phyloP scores from a whole-genome alignment of 1,140 invertebrate species.

The Chironomus striatipennis region DNA sequence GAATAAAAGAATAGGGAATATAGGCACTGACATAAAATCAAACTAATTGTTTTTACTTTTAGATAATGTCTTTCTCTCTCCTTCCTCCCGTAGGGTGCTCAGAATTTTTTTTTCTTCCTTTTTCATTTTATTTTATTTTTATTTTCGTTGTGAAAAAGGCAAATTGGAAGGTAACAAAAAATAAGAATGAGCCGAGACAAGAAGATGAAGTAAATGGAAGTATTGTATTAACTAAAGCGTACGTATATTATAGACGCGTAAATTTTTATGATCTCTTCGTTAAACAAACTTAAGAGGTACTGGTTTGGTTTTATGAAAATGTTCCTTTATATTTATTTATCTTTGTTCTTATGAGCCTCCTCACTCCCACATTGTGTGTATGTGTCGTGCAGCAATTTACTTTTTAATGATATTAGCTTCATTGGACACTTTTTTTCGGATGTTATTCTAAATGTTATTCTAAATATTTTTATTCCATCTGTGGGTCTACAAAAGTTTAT shows the following conservation, averaged over 20 bases:
- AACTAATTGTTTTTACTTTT: constrained; percentile 6
- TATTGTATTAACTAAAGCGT: background rate
- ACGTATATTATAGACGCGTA: background rate
- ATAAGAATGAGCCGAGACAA: too few species aligned
- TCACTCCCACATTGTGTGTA: background rate
- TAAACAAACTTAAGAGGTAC: background rate
- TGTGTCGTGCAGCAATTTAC: background rate
- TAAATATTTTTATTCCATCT: background rate
- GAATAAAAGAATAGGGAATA: background rate
- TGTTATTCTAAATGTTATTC: background rate
- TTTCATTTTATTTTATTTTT: too few species aligned
- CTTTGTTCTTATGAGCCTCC: background rate
- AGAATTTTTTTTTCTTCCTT: too few species aligned
- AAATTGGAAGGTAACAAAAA: too few species aligned
- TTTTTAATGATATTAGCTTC: constrained; percentile 9
- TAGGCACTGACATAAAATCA: constrained; percentile 1
- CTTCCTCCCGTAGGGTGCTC: background rate
- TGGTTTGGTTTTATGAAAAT: background rate
- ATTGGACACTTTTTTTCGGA: background rate
- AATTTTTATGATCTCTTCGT: constrained; percentile 5
- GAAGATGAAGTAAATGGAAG: too few species aligned
- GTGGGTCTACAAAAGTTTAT: background rate
- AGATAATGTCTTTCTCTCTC: background rate
- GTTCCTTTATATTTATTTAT: background rate
- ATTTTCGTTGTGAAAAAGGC: too few species aligned